Evolutionary conservation across 2,888 invertebrate species (phyloP).

Genomic region (Thera obeliscata): DNA sequence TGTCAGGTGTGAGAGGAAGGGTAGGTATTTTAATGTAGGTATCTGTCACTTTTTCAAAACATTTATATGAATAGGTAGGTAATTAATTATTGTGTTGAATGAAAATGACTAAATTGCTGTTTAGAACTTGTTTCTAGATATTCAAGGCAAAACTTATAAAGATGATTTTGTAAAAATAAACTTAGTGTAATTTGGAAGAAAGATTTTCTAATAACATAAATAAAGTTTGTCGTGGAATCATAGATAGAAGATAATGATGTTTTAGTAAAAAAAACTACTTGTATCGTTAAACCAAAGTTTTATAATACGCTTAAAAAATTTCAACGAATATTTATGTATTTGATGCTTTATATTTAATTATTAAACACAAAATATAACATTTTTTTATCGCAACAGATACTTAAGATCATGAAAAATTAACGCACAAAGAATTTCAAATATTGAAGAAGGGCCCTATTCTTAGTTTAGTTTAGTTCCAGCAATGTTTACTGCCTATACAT

Average conservation of each 20-base stretch:
- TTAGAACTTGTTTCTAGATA: background rate
- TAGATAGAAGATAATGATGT: conserved; percentile 31
- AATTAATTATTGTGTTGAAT: background rate
- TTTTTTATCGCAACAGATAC: background rate
- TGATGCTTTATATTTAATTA: conserved; percentile 16
- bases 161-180: conserved; percentile 19
- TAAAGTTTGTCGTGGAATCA: conserved; percentile 46
- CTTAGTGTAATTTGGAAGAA: conserved; percentile 45
- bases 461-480: background rate
- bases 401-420: background rate
- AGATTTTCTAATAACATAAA: conserved; percentile 47
- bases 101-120: background rate
- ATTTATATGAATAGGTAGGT: background rate
- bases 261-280: conserved; percentile 26
- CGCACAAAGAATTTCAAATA: conserved; percentile 3
- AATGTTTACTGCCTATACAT: conserved; percentile 14
- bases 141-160: conserved; percentile 1
- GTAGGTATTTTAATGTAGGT: background rate
- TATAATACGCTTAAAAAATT: conserved; percentile 30
- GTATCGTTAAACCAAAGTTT: conserved; percentile 24
- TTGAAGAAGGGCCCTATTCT: background rate
- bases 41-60: background rate
- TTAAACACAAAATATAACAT: background rate
- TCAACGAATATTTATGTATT: conserved; percentile 30
- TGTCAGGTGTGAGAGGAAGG: background rate